phyloP scores from a whole-genome alignment of 2,888 invertebrate species.

The Pristionchus mayeri region DNA sequence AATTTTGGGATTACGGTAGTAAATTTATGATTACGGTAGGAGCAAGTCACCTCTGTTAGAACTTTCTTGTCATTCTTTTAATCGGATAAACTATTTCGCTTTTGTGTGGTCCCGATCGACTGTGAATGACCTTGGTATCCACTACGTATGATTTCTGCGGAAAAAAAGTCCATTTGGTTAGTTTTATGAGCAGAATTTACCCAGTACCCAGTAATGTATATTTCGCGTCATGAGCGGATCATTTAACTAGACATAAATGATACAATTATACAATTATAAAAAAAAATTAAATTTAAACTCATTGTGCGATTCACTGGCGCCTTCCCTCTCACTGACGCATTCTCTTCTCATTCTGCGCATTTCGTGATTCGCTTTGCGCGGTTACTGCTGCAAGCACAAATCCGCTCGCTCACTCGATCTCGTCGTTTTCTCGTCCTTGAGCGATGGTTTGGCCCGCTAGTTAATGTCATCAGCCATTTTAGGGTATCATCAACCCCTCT shows the following conservation, averaged over 20 bases:
- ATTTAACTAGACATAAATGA: too few relatives aligned
- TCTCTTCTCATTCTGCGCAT: neutral
- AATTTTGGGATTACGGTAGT: constrained; percentile 9
- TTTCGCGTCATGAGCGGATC: too few relatives aligned
- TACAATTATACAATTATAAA: neutral
- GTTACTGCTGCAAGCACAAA: neutral
- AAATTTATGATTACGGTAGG: neutral
- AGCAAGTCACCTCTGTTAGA: too few relatives aligned
- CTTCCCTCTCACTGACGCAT: too few relatives aligned
- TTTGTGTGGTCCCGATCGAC: too few relatives aligned
- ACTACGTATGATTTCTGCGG: too few relatives aligned
- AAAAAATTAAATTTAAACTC: neutral
- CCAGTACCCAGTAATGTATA: too few relatives aligned
- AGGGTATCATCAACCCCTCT: neutral
- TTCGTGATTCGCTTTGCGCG: neutral
- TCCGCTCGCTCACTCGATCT: neutral
- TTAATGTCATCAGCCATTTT: constrained; percentile 39
- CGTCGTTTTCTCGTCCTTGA: constrained; percentile 21
- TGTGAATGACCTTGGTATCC: too few relatives aligned
- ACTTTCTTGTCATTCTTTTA: neutral
- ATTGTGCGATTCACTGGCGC: neutral
- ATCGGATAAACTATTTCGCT: too few relatives aligned
- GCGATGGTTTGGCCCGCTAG: neutral
- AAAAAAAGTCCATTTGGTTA: too few relatives aligned
- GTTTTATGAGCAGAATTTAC: too few relatives aligned